These are phyloP conservation scores for Drosophila nigromelanica DNA, from an alignment of 1,140 invertebrate species.

Conservation along the genomic window DNA sequence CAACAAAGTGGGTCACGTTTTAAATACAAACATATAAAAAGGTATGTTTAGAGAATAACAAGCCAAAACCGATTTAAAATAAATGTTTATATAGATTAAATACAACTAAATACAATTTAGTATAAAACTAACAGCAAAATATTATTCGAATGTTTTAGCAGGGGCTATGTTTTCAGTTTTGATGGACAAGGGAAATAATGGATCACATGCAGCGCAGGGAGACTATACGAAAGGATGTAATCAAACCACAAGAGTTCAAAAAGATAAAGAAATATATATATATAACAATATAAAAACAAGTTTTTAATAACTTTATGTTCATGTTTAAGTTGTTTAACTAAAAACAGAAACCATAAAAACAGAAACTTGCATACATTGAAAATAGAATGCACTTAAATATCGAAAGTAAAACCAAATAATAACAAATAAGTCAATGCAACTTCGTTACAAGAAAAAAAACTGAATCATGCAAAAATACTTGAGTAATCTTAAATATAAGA, in stretches of 20 bases:
- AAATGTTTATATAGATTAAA: slow-evolving; percentile 37
- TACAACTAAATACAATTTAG: slow-evolving; percentile 51
- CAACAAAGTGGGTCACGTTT: slow-evolving; percentile 44
- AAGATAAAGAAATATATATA: slow-evolving; percentile 9
- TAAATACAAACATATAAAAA: slow-evolving; percentile 53
- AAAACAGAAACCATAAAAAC: slow-evolving; percentile 7
- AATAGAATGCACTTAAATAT: slow-evolving; percentile 52
- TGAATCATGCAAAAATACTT: slow-evolving; percentile 23
- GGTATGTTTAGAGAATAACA: slow-evolving; percentile 52
- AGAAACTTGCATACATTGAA: not conserved
- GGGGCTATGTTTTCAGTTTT: slow-evolving; percentile 38
- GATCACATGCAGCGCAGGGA: slow-evolving; percentile 27
- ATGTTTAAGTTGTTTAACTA: slow-evolving; percentile 30
- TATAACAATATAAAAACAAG: not conserved
- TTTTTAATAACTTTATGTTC: slow-evolving; percentile 20
- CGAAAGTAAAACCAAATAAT: slow-evolving; percentile 20
- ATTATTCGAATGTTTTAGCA: slow-evolving; percentile 31
- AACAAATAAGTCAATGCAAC: slow-evolving; percentile 28
- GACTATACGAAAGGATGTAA: slow-evolving; percentile 32
- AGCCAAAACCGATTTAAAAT: slow-evolving; percentile 31
- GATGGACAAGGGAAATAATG: slow-evolving; percentile 7
- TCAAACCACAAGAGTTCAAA: slow-evolving; percentile 35
- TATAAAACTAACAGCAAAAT: slow-evolving; percentile 39
- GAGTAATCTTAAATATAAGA: slow-evolving; percentile 20
- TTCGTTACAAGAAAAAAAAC: slow-evolving; percentile 28